Evolutionary conservation across 1,140 invertebrate genomes (phyloP).

Genomic region (Lasioglossum albipes): DNA sequence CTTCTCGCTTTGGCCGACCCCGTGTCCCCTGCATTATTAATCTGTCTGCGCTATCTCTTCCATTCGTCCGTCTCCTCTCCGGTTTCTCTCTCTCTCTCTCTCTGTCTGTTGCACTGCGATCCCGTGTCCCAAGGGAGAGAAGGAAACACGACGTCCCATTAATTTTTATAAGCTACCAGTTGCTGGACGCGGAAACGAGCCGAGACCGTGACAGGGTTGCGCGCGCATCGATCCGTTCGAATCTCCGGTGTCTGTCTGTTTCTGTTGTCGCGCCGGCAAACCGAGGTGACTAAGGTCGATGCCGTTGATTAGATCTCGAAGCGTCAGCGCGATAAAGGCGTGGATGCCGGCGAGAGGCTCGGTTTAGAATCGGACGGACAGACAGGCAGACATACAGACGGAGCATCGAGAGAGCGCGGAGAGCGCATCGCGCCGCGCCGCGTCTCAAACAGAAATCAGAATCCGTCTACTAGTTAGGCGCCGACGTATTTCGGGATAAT

Average conservation of each 20-base stretch:
- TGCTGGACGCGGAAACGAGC: not conserved
- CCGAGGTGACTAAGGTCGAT: conserved; percentile 6
- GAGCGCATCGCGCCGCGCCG: not conserved
- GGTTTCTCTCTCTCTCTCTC: no score
- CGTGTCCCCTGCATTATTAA: no score
- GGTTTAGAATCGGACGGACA: not conserved
- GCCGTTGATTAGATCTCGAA: conserved; percentile 47
- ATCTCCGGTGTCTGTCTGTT: not conserved
- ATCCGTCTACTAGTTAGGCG: conserved; percentile 47
- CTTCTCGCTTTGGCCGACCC: no score
- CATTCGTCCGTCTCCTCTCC: no score
- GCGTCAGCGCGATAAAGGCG: conserved; percentile 47
- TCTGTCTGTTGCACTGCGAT: no score
- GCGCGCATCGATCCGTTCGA: conserved; percentile 11
- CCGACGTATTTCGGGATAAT: conserved; percentile 35
- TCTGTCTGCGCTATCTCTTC: no score
- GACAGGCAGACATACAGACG: conserved; percentile 18
- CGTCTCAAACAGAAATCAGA: conserved; percentile 49
- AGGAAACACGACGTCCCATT: no score
- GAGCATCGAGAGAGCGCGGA: not conserved
- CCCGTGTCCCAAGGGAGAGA: no score
- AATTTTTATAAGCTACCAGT: not conserved
- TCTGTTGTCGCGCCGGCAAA: conserved; percentile 1
- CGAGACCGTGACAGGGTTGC: not conserved
- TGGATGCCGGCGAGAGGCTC: not conserved